Percentiles rank a stretch among this genome's conserved stretches.
Evolutionary conservation across 2,797 vertebrate species (phyloP).

Genomic region (Enteromius unitaeniatus): DNA sequence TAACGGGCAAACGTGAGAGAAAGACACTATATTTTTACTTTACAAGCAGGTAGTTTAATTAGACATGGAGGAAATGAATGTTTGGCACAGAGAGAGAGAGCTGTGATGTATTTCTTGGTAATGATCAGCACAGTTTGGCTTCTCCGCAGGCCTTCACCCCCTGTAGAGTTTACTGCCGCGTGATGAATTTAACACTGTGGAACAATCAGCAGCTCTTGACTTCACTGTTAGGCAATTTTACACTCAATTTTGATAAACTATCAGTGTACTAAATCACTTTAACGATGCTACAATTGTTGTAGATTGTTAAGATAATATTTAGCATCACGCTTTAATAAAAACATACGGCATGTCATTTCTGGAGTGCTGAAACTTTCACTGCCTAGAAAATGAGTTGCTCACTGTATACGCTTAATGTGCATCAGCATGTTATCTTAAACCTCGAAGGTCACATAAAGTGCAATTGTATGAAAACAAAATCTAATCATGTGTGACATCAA

Average conservation of each 20-base stretch:
- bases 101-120: slow-evolving; percentile 42
- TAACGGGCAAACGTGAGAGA: slow-evolving; percentile 21
- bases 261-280: slow-evolving; percentile 32
- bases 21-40: slow-evolving; percentile 18
- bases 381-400: not conserved
- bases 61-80: slow-evolving; percentile 34
- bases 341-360: not conserved
- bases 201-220: slow-evolving; percentile 47
- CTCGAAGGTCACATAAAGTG: not conserved
- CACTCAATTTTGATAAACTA: slow-evolving; percentile 38
- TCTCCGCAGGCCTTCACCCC: slow-evolving; percentile 34
- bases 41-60: slow-evolving; percentile 38
- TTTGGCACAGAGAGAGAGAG: slow-evolving; percentile 30
- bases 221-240: slow-evolving; percentile 48
- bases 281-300: slow-evolving; percentile 8
- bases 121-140: slow-evolving; percentile 48
- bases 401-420: not conserved
- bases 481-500: not conserved
- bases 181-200: slow-evolving; percentile 47
- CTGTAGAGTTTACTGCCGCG: slow-evolving; percentile 39
- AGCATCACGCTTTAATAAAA: not conserved
- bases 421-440: not conserved
- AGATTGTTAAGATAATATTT: slow-evolving; percentile 30
- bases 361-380: not conserved
- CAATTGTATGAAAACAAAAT: not conserved